Evolutionary conservation across 1,140 invertebrate species (phyloP).

Genomic region (Holcopasites calliopsidis): DNA sequence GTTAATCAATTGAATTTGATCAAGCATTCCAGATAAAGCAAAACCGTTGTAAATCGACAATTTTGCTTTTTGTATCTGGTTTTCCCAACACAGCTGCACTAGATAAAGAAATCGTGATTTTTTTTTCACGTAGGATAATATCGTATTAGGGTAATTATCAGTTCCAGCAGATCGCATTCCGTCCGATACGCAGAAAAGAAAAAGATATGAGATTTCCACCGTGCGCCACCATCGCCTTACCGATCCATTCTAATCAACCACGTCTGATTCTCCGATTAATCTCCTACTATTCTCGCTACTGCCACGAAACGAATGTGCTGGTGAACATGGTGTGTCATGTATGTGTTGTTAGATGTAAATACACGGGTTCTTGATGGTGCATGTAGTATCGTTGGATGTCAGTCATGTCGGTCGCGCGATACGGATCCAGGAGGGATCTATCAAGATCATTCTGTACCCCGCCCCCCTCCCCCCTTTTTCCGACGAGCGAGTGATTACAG

Average conservation of each 20-base stretch:
- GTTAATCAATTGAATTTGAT: too few relatives aligned
- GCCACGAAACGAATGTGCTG: constrained; percentile 57
- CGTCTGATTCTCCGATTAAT: constrained; percentile 41
- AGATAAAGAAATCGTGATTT: too few relatives aligned
- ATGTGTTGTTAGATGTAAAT: constrained; percentile 59
- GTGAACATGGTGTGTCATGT: constrained; percentile 59
- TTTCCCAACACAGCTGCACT: too few relatives aligned
- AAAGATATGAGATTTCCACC: constrained; percentile 31
- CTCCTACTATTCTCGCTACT: constrained; percentile 49
- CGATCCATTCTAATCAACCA: constrained; percentile 50
- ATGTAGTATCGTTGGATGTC: constrained; percentile 66
- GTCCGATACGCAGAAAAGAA: constrained; percentile 20
- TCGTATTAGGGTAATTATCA: constrained; percentile 43
- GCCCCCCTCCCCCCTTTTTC: neutral
- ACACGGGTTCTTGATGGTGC: constrained; percentile 65
- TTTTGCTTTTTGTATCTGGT: too few relatives aligned
- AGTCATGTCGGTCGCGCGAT: constrained; percentile 37
- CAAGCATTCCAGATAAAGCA: too few relatives aligned
- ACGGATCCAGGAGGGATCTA: neutral
- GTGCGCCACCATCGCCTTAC: constrained; percentile 34
- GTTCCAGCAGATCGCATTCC: constrained; percentile 77
- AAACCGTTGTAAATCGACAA: too few relatives aligned
- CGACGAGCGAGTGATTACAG: neutral
- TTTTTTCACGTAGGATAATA: neutral
- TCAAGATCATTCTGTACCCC: neutral